phyloP scores from a whole-genome alignment of 2,113 vertebrate species.

The Saimiri boliviensis region DNA sequence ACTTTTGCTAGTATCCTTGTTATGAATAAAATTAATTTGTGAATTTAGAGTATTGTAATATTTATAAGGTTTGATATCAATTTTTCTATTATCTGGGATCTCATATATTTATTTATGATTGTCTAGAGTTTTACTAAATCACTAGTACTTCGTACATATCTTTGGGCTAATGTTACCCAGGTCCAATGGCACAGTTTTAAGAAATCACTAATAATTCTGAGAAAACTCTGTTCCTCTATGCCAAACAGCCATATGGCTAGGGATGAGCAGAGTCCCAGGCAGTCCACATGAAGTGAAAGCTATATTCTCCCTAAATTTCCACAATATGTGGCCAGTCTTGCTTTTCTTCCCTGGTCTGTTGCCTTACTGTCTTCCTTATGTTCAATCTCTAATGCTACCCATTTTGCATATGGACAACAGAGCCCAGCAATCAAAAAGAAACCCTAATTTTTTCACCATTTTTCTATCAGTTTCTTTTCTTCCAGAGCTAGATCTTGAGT shows the following conservation, averaged over 20 bases:
- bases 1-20: neutral
- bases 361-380: neutral
- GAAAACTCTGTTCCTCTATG: neutral
- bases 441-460: neutral
- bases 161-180: neutral
- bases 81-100: neutral
- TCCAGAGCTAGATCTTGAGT: neutral
- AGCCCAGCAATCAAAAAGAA: neutral
- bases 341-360: neutral
- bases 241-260: neutral
- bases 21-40: conserved; percentile 1
- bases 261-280: neutral
- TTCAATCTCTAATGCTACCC: neutral
- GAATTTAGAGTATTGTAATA: neutral
- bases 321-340: neutral
- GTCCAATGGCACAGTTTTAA: neutral
- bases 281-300: neutral
- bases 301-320: neutral
- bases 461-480: neutral
- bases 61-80: conserved; percentile 4
- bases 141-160: neutral
- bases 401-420: neutral
- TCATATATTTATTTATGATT: neutral
- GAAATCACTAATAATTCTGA: neutral
- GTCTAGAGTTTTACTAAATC: neutral